A percentile compares a stretch with the other conserved stretches of the same genome.
These are phyloP conservation scores for Hyphantria cunea DNA, from an alignment of 1,140 invertebrate species.

Conservation along the genomic window DNA sequence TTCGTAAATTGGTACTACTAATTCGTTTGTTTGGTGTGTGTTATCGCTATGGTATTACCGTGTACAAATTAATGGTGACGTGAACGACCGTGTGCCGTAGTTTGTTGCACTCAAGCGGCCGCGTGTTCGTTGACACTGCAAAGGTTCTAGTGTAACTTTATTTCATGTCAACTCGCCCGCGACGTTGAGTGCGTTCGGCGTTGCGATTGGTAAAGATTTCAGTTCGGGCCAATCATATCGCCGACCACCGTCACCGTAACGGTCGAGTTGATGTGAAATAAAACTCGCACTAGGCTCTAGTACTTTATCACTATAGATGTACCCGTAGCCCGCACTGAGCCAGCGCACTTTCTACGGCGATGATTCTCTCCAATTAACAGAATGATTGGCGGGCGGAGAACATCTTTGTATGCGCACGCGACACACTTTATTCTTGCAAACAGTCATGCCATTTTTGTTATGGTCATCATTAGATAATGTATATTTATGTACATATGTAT, in stretches of 20 bases:
- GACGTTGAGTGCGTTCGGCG: too few relatives aligned
- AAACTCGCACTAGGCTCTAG: too few relatives aligned
- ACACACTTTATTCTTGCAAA: constrained; percentile 73
- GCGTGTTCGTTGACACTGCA: constrained; percentile 49
- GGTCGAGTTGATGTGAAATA: too few relatives aligned
- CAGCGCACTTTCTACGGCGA: constrained; percentile 70
- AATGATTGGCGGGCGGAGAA: constrained; percentile 73
- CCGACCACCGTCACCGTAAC: too few relatives aligned
- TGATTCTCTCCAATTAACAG: constrained; percentile 80
- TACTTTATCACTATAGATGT: constrained; percentile 35
- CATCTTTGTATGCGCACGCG: constrained; percentile 66
- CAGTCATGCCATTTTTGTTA: constrained; percentile 58
- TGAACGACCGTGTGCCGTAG: constrained; percentile 46
- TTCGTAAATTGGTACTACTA: constrained; percentile 6
- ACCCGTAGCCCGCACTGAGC: constrained; percentile 21
- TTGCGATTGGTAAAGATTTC: too few relatives aligned
- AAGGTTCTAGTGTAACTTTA: too few relatives aligned
- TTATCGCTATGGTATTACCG: constrained; percentile 22
- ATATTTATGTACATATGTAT: constrained; percentile 8
- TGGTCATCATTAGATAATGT: constrained; percentile 26
- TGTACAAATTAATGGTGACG: constrained; percentile 46
- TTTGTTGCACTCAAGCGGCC: constrained; percentile 49
- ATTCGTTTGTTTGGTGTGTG: constrained; percentile 9
- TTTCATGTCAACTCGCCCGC: too few relatives aligned
- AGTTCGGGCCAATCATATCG: too few relatives aligned